Evolutionary conservation across 2,113 vertebrate species (phyloP).

Genomic region (Charadrius vociferus): DNA sequence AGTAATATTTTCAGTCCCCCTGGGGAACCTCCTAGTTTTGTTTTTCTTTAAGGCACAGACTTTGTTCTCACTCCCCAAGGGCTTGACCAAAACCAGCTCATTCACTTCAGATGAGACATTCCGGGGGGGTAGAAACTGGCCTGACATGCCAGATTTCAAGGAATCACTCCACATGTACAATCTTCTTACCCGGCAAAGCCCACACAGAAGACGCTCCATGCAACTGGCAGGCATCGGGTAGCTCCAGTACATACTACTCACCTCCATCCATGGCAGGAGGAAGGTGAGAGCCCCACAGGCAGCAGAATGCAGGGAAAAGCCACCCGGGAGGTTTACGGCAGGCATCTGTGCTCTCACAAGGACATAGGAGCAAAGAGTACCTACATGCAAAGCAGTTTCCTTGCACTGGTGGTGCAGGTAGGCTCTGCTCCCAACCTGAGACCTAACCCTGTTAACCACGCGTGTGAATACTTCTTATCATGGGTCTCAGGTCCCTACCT

Average conservation of each 20-base stretch:
- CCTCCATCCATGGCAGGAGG: neutral
- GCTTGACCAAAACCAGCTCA: neutral
- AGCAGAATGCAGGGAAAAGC: neutral
- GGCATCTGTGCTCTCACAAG: neutral
- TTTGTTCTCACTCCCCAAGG: neutral
- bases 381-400: neutral
- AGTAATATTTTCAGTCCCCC: neutral
- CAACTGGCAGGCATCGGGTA: neutral
- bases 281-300: accelerated
- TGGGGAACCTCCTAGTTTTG: neutral
- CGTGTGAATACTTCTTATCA: accelerated
- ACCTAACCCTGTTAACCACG: neutral
- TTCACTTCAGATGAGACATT: neutral
- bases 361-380: neutral
- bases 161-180: neutral
- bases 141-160: neutral
- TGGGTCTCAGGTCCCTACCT: neutral
- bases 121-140: neutral
- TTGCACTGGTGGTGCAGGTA: neutral
- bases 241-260: neutral
- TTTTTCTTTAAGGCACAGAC: neutral
- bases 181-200: neutral
- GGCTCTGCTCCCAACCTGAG: neutral
- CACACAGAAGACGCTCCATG: neutral
- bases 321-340: neutral